Base-by-base conservation (phyloP, 2,888 invertebrate species). In the Fissipunctia ypsillon region DNA sequence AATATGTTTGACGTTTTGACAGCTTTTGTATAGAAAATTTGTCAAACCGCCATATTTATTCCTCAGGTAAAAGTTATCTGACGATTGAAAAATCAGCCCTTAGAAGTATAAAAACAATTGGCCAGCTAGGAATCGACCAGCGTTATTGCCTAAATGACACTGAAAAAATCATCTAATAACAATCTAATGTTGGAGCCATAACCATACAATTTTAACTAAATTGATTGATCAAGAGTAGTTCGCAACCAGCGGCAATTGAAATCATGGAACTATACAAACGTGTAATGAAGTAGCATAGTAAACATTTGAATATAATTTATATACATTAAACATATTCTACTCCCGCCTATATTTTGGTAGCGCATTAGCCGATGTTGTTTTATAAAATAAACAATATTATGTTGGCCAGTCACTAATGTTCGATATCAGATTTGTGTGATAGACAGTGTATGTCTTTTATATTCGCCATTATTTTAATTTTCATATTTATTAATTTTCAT, bases 271-370 rank as follows among this genome's bases (percentile, higher is more conserved):
- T 78, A 78, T 73, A 68, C 73, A 71, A 81, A 81, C 72, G 78
- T 85, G 83, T 35, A 72, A 64, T 7, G 69, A 85, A 79, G 81
- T 71, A 73, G 78, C 73, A 77, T 84, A 73, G 67, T 74, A 68
- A 73, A 63, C 25, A n/a, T n/a, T 43, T 64, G 25, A 69, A 48
- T 66, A 65, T 60, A 72, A 64, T 68, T 65, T 48, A 28, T 74
- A 76, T 69, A 78, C 41, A 76, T 71, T 72, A 76, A 59, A 81
- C 78, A 84, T 77, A 81, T 81, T 81, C 63, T 82, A 76, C 35
- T 78, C 81, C 88, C 85, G 87, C 85, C 87, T 88, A 84, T 86
- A 82, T 82, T 81, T 80, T 85, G 73, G 76, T 84, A 80, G 81
- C 57, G 73, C 77, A 76, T 79, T 73, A 76, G 66, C 73, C 41